Evolutionary conservation across 2,797 vertebrate species (phyloP), one percentile per base, ranked within the genome.

Genomic region (Sebastes alutus): DNA sequence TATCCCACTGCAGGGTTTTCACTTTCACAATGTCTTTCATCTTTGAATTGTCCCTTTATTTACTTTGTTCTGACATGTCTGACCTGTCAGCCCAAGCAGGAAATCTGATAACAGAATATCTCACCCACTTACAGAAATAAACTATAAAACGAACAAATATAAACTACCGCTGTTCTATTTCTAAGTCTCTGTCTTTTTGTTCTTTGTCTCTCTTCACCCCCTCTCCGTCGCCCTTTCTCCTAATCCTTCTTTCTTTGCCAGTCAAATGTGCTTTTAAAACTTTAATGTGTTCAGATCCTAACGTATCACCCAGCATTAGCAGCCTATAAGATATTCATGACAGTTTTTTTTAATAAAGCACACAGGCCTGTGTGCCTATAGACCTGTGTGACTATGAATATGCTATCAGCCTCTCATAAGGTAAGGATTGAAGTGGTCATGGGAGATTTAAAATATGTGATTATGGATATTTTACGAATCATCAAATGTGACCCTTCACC

Each of bases 311-410:
- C 80, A 75, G 91, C 85, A 91, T 93, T 93, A 92, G 85, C 82
- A 91, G 86, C 75, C 91, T 80, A 92, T 94, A 82, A 94, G 93
- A 94, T 85, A 94, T 95, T 95, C 85, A 95, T 94, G 88, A 87
- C 73, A 60, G 76, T 56, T 91, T 92, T 90, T 52, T 49, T 88
- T 88, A 91, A 91, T 91, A 91, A 93, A 91, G 83, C 89, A 67
- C 90, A 76, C 62, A 16, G 83, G 77, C 79, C 75, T 65, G 75
- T 25, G 54, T 80, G 65, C 85, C 80, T 91, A 89, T 90, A 91
- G 89, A 74, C 81, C 72, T 30, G 80, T 29, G 82, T 38, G 82
- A 76, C 85, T 65, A 94, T 94, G 91, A 94, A 94, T 94, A 94
- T 92, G 91, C 90, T 80, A 93, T 91, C 84, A 90, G 78, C 69